These are phyloP conservation scores for Drosophila buzzatii DNA, from an alignment of 2,888 invertebrate species.

Conservation along the genomic window DNA sequence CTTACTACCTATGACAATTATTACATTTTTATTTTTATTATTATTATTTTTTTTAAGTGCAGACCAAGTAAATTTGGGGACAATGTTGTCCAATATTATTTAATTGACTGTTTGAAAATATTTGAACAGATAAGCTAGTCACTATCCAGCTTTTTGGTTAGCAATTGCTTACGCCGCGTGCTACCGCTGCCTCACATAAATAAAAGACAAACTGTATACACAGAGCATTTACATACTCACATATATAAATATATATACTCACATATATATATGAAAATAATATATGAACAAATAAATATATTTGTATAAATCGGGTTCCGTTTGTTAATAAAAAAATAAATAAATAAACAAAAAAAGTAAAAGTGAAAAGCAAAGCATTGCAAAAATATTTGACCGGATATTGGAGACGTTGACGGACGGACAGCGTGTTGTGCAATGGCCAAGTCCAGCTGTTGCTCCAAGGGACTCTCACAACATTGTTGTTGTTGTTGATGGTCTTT, in stretches of 20 bases:
- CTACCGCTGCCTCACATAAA: not conserved
- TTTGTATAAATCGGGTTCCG: constrained; percentile 11
- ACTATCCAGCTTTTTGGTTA: not conserved
- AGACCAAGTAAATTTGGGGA: no score
- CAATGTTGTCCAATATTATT: not conserved
- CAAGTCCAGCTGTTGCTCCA: constrained; percentile 31
- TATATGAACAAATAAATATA: not conserved
- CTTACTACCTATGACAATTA: no score
- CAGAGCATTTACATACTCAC: not conserved
- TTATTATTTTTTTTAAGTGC: no score
- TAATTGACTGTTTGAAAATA: not conserved
- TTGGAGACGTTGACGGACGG: constrained; percentile 8
- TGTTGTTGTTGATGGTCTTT: not conserved
- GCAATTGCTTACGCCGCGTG: not conserved
- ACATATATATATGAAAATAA: not conserved
- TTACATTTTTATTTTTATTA: no score
- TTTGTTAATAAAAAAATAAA: constrained; percentile 20
- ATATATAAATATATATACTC: not conserved
- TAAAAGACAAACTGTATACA: not conserved
- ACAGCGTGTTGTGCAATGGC: constrained; percentile 16
- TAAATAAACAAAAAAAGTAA: not conserved
- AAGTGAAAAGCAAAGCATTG: constrained; percentile 20
- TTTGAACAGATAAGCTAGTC: constrained; percentile 3
- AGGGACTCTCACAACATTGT: not conserved
- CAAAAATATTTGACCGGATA: constrained; percentile 32